Evolutionary conservation across 2,888 invertebrate genomes (phyloP).

Genomic region (Fragum fragum): DNA sequence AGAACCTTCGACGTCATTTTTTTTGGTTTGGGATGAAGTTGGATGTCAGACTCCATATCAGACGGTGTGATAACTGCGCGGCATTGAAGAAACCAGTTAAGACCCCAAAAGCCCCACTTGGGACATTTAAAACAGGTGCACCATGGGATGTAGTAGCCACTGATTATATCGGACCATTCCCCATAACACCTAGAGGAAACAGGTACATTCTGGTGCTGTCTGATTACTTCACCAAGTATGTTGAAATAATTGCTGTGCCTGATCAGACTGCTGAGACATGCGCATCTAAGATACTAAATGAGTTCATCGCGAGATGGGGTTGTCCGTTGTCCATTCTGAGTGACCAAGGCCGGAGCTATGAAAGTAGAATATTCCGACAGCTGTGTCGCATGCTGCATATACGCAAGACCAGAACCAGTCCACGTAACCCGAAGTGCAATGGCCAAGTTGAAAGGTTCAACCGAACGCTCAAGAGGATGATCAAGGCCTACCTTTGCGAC

Average conservation of each 20-base stretch:
- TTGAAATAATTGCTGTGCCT: slow-evolving; percentile 37
- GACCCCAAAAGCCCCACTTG: slow-evolving; percentile 34
- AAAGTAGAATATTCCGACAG: slow-evolving; percentile 45
- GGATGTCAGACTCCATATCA: too few species aligned
- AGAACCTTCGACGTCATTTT: too few species aligned
- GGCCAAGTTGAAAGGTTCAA: slow-evolving; percentile 60
- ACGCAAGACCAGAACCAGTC: slow-evolving; percentile 45
- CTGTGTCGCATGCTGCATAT: slow-evolving; percentile 38
- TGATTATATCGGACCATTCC: slow-evolving; percentile 54
- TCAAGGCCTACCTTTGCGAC: slow-evolving; percentile 44
- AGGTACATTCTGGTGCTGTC: slow-evolving; percentile 45
- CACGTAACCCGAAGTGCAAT: slow-evolving; percentile 55
- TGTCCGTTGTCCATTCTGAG: slow-evolving; percentile 30
- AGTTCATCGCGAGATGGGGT: slow-evolving; percentile 43
- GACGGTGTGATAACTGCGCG: too few species aligned
- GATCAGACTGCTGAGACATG: slow-evolving; percentile 50
- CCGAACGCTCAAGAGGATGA: slow-evolving; percentile 48
- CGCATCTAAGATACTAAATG: slow-evolving; percentile 37
- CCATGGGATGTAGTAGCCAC: slow-evolving; percentile 44
- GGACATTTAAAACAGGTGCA: slow-evolving; percentile 93
- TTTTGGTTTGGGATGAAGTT: too few species aligned
- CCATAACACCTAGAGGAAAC: slow-evolving; percentile 40
- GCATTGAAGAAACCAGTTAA: too few species aligned
- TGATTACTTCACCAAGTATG: slow-evolving; percentile 57
- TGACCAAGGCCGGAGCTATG: slow-evolving; percentile 52